Evolutionary conservation across 2,797 vertebrate genomes (phyloP).

Genomic region (Acipenser ruthenus): DNA sequence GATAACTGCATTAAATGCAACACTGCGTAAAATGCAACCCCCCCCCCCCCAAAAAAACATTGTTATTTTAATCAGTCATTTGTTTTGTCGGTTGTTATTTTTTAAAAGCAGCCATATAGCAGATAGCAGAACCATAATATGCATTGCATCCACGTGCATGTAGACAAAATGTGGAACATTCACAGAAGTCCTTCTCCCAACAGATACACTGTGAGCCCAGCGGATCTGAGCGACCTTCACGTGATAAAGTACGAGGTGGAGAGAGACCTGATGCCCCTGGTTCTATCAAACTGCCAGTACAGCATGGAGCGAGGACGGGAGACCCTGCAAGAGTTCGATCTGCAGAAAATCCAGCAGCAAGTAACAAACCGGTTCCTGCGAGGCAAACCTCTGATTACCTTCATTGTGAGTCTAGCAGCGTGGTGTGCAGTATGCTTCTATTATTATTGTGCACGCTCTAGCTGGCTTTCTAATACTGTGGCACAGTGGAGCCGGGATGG

Average conservation of each 20-base stretch:
- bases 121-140: too few relatives aligned
- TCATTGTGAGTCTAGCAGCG: conserved; percentile 53
- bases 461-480: too few relatives aligned
- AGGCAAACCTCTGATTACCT: conserved; percentile 78
- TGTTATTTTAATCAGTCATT: too few relatives aligned
- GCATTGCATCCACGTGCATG: too few relatives aligned
- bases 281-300: conserved; percentile 90
- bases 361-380: conserved; percentile 75
- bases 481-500: too few relatives aligned
- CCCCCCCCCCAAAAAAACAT: too few relatives aligned
- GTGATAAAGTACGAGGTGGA: conserved; percentile 81
- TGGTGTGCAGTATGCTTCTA: neutral
- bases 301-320: conserved; percentile 75
- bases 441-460: too few relatives aligned
- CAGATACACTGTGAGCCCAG: conserved; percentile 77
- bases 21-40: too few relatives aligned
- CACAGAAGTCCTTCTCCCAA: neutral
- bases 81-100: too few relatives aligned
- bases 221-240: conserved; percentile 79
- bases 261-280: conserved; percentile 75
- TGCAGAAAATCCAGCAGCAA: conserved; percentile 85
- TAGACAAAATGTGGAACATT: too few relatives aligned
- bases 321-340: conserved; percentile 71
- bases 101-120: too few relatives aligned
- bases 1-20: too few relatives aligned